Evolutionary conservation across 2,888 invertebrate genomes (phyloP).

Genomic region (Drosophila percnosoma): DNA sequence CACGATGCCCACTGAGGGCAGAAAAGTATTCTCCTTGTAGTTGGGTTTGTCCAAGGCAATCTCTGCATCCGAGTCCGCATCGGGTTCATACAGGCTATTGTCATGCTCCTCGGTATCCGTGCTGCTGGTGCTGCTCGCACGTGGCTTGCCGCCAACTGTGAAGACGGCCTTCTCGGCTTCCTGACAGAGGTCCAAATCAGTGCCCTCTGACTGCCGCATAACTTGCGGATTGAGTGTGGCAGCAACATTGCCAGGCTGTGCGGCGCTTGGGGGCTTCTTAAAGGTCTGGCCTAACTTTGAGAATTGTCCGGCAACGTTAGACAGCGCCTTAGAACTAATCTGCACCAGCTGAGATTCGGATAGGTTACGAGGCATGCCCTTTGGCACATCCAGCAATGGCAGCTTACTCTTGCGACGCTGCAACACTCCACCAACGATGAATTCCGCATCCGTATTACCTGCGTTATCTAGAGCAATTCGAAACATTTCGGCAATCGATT

Average conservation of each 20-base stretch:
- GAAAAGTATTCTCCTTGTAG: slow-evolving; percentile 86
- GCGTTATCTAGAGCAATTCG: slow-evolving; percentile 92
- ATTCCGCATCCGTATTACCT: slow-evolving; percentile 88
- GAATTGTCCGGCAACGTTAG: slow-evolving; percentile 94
- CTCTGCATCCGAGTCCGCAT: slow-evolving; percentile 78
- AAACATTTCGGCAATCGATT: slow-evolving; percentile 94
- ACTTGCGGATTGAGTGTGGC: slow-evolving; percentile 82
- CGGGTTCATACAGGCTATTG: slow-evolving; percentile 87
- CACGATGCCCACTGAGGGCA: slow-evolving; percentile 89
- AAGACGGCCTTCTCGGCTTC: slow-evolving; percentile 81
- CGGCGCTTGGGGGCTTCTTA: slow-evolving; percentile 67
- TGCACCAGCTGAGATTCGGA: slow-evolving; percentile 95
- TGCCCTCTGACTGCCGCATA: slow-evolving; percentile 77
- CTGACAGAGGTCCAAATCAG: slow-evolving; percentile 71
- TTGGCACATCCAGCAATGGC: slow-evolving; percentile 82
- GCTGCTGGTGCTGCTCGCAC: slow-evolving; percentile 83
- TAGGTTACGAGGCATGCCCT: slow-evolving; percentile 89
- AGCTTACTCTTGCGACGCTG: slow-evolving; percentile 89
- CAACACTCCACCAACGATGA: slow-evolving; percentile 89
- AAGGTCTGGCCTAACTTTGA: slow-evolving; percentile 89
- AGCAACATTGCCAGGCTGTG: slow-evolving; percentile 67
- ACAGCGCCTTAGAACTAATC: slow-evolving; percentile 93
- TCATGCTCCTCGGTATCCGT: slow-evolving; percentile 88
- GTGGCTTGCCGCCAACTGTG: slow-evolving; percentile 73
- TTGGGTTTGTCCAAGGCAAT: slow-evolving; percentile 72